These are phyloP conservation scores for Hydrozoanthus tunicans DNA, from an alignment of 64 coral and sea anemone species.

Conservation along the genomic window DNA sequence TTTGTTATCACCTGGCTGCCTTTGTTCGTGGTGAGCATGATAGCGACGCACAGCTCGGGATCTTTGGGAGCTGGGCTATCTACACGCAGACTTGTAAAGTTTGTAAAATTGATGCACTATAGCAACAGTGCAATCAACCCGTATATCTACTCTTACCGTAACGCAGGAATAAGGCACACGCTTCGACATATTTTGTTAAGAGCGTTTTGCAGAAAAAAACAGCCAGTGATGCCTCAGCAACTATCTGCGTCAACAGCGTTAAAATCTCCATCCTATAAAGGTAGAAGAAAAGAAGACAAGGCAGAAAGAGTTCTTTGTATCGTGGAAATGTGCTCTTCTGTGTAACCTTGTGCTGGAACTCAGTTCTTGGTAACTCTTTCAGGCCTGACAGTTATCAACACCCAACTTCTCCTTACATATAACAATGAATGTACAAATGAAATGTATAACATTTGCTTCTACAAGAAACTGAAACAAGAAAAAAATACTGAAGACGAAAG, in stretches of 20 bases:
- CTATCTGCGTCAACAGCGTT: not conserved
- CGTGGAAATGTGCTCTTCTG: constrained; percentile 3
- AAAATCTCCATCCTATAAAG: not conserved
- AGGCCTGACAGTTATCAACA: too few relatives aligned
- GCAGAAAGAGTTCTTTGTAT: not conserved
- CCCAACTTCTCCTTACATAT: too few relatives aligned
- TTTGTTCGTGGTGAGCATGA: constrained; percentile 58
- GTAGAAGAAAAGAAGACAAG: not conserved
- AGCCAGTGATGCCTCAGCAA: not conserved
- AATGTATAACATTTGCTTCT: too few relatives aligned
- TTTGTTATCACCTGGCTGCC: constrained; percentile 73
- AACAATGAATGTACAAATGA: too few relatives aligned
- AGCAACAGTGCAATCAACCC: constrained; percentile 75
- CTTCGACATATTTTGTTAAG: constrained; percentile 13
- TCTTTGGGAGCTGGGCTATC: not conserved
- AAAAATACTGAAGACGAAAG: too few relatives aligned
- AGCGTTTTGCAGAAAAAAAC: constrained; percentile 1
- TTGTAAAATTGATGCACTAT: constrained; percentile 79
- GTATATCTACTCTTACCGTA: constrained; percentile 64
- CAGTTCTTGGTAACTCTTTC: too few relatives aligned
- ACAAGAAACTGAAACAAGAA: too few relatives aligned
- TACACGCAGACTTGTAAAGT: constrained; percentile 19
- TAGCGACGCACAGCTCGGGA: constrained; percentile 32
- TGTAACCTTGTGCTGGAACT: not conserved
- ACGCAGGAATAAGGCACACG: constrained; percentile 43